Conservation (phyloP, 2,888 invertebrate genomes). For the Cephus pulcher region DNA sequence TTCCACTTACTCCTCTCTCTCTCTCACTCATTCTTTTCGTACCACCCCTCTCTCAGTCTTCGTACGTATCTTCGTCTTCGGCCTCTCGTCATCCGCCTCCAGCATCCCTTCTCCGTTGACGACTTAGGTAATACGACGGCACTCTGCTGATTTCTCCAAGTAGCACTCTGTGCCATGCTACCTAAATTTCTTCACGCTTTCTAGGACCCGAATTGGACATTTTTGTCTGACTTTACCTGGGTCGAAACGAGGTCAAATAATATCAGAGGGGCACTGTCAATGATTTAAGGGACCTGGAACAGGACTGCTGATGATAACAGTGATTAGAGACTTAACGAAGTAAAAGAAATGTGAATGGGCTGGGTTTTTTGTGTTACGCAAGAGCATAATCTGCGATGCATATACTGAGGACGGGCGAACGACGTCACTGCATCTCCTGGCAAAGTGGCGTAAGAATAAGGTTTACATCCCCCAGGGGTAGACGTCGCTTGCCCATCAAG, state of each 20-base stretch:
- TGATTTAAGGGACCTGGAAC: neutral
- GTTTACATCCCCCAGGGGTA: constrained; percentile 47
- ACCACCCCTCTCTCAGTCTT: neutral
- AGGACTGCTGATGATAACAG: neutral
- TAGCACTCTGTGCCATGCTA: constrained; percentile 49
- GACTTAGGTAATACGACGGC: constrained; percentile 56
- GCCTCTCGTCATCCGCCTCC: neutral
- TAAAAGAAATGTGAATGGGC: neutral
- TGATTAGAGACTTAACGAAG: neutral
- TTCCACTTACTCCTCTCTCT: constrained; percentile 29
- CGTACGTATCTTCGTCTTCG: neutral
- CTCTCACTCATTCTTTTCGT: constrained; percentile 31
- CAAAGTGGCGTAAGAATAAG: constrained; percentile 66
- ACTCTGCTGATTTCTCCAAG: constrained; percentile 62
- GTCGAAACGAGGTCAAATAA: neutral
- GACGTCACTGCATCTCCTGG: constrained; percentile 52
- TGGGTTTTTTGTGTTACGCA: neutral
- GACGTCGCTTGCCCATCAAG: constrained; percentile 23
- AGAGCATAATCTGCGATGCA: neutral
- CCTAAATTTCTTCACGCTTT: neutral
- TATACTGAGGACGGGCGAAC: neutral
- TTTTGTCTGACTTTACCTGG: neutral
- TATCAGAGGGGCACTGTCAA: neutral
- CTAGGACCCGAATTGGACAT: neutral
- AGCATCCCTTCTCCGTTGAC: constrained; percentile 38